Evolutionary conservation across 1,140 invertebrate genomes (phyloP).

Genomic region (Platyscapa corneri): DNA sequence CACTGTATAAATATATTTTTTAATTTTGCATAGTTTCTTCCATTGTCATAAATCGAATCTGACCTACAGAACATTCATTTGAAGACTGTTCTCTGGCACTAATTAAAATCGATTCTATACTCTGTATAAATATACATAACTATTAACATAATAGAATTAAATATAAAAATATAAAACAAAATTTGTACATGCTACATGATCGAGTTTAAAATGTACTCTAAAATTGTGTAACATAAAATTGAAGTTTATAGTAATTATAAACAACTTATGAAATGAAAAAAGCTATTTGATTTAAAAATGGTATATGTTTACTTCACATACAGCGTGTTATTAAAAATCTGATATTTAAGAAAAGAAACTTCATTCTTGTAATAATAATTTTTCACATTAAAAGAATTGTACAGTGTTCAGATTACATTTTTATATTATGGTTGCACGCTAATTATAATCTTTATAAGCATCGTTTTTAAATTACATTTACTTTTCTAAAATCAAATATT

Average conservation of each 20-base stretch:
- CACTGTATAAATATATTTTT: conserved; percentile 36
- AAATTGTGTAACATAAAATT: conserved; percentile 59
- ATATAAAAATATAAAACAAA: conserved; percentile 54
- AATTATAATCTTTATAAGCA: conserved; percentile 40
- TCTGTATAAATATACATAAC: conserved; percentile 62
- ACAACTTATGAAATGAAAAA: conserved; percentile 53
- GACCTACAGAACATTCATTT: conserved; percentile 30
- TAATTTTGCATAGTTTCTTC: conserved; percentile 36
- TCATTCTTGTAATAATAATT: conserved; percentile 53
- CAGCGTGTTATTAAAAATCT: conserved; percentile 35
- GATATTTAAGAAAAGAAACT: conserved; percentile 50
- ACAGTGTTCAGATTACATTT: conserved; percentile 56
- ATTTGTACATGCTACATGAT: conserved; percentile 55
- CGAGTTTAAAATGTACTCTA: conserved; percentile 57
- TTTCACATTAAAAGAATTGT: conserved; percentile 56
- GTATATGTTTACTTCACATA: conserved; percentile 16
- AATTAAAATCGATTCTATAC: conserved; percentile 56
- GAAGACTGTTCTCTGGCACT: conserved; percentile 49
- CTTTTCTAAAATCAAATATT: conserved; percentile 34
- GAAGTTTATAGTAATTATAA: conserved; percentile 55
- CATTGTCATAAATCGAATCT: conserved; percentile 43
- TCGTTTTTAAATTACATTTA: neutral
- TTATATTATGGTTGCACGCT: conserved; percentile 50
- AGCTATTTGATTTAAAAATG: conserved; percentile 51
- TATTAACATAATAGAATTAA: conserved; percentile 55